These are phyloP conservation scores for Sorex araneus DNA, from an alignment of 2,113 vertebrate genomes.

Conservation along the genomic window DNA sequence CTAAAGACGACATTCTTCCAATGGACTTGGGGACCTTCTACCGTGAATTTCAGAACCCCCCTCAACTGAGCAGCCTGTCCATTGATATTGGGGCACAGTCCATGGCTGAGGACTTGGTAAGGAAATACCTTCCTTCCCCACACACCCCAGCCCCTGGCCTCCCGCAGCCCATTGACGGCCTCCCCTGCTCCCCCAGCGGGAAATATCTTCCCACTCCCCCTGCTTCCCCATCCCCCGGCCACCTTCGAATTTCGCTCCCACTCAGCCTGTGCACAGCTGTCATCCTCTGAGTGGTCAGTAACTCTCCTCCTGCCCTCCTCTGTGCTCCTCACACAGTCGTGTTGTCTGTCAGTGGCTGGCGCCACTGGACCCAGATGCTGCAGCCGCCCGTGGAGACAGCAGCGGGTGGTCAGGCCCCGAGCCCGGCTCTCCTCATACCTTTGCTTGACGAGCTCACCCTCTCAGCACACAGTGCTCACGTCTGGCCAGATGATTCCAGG, in stretches of 20 bases:
- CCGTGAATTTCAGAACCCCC: conserved; percentile 98
- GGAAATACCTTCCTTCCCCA: conserved; percentile 48
- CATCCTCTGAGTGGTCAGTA: neutral
- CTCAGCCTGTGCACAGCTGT: no score
- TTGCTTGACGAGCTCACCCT: neutral
- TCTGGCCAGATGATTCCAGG: neutral
- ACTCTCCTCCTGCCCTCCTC: neutral
- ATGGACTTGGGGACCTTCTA: conserved; percentile 99
- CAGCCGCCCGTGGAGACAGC: neutral
- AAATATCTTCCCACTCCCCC: neutral
- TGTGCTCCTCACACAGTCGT: neutral
- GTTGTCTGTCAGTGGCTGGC: neutral
- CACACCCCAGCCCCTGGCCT: neutral
- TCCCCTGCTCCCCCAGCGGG: neutral
- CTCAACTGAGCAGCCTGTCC: conserved; percentile 97
- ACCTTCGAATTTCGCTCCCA: no score
- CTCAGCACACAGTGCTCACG: neutral
- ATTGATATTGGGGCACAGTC: conserved; percentile 97
- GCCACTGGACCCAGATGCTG: neutral
- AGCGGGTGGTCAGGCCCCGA: neutral
- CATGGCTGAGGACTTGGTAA: conserved; percentile 99
- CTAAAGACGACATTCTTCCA: conserved; percentile 98
- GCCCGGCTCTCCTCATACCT: neutral
- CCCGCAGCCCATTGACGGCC: neutral
- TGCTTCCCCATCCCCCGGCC: neutral